Conservation (phyloP, 92 coral and sea anemone species). For the Zoanthus sociatus region DNA sequence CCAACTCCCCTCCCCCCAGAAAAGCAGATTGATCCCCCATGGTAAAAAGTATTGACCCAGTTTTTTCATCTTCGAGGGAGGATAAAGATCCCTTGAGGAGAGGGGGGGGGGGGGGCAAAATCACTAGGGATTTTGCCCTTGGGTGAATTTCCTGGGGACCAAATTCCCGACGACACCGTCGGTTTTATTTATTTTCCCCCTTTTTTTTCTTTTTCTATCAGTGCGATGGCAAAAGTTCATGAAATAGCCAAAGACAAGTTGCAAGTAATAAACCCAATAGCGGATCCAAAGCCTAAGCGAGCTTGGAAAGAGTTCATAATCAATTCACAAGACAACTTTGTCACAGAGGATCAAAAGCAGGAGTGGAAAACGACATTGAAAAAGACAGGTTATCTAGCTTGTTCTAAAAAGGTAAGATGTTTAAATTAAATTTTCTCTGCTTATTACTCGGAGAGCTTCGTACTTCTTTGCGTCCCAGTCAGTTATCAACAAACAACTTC, state of each 20-base stretch:
- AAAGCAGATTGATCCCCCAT: no score
- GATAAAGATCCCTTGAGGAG: no score
- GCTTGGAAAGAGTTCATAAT: slow-evolving; percentile 37
- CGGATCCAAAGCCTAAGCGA: not conserved
- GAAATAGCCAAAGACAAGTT: slow-evolving; percentile 20
- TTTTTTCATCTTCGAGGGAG: no score
- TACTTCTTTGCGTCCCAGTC: no score
- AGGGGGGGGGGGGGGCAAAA: no score
- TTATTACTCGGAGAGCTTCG: not conserved
- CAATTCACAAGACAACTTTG: slow-evolving; percentile 34
- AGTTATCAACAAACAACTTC: no score
- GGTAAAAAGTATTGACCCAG: not conserved
- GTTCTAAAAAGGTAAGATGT: slow-evolving; percentile 24
- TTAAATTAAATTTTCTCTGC: not conserved
- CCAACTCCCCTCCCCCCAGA: no score
- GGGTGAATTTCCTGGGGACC: no score
- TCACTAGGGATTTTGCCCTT: no score
- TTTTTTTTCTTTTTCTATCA: not conserved
- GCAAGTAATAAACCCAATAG: not conserved
- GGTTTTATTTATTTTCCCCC: no score
- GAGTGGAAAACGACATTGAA: slow-evolving; percentile 28
- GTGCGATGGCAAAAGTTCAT: slow-evolving; percentile 44
- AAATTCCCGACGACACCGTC: no score
- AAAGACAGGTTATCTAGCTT: slow-evolving; percentile 5
- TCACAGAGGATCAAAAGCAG: slow-evolving; percentile 1